These are phyloP conservation scores for Bungarus multicinctus DNA, from an alignment of 2,113 vertebrate genomes.

Conservation along the genomic window DNA sequence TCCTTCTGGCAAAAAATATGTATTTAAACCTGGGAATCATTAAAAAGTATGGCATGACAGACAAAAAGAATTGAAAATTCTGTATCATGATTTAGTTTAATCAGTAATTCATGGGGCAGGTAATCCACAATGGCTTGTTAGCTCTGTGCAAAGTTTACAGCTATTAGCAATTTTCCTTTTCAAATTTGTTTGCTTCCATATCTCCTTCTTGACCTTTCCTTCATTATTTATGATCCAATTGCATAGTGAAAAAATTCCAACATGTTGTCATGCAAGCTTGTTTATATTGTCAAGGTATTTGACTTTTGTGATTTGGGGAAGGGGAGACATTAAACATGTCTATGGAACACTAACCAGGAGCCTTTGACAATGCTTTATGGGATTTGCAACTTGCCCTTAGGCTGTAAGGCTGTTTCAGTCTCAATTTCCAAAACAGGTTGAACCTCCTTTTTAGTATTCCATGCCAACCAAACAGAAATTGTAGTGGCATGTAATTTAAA, in stretches of 20 bases:
- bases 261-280: conserved; percentile 77
- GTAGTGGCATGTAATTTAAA: conserved; percentile 49
- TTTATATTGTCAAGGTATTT: conserved; percentile 71
- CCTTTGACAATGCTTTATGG: conserved; percentile 77
- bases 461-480: conserved; percentile 43
- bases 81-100: conserved; percentile 74
- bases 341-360: conserved; percentile 81
- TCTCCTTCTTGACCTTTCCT: conserved; percentile 83
- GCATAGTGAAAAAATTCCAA: conserved; percentile 77
- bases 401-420: conserved; percentile 70
- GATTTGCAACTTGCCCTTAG: conserved; percentile 73
- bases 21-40: conserved; percentile 74
- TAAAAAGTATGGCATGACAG: conserved; percentile 67
- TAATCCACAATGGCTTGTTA: conserved; percentile 77
- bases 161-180: conserved; percentile 85
- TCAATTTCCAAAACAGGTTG: conserved; percentile 70
- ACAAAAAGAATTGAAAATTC: conserved; percentile 80
- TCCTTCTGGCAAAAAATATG: conserved; percentile 49
- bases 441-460: conserved; percentile 60
- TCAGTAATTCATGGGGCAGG: conserved; percentile 77
- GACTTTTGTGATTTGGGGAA: conserved; percentile 75
- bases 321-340: conserved; percentile 76
- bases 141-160: conserved; percentile 75
- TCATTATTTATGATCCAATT: conserved; percentile 85
- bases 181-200: conserved; percentile 81